Evolutionary conservation across 1,140 invertebrate genomes (phyloP).

Genomic region (Diorhabda elongata): DNA sequence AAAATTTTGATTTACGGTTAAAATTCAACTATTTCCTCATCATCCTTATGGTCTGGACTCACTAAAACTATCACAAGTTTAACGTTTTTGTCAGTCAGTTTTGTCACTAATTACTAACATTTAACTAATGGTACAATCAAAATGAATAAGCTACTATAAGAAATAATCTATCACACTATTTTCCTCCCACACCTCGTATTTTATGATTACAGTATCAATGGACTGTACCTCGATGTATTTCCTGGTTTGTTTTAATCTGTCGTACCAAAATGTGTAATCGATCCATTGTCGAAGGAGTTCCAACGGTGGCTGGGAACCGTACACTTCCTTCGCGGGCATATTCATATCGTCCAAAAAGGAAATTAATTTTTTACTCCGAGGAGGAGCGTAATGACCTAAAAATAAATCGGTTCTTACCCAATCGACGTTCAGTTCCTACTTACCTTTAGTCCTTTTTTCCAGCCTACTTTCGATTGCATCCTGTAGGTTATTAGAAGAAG

Average conservation of each 20-base stretch:
- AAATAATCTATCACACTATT: no score
- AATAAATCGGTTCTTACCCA: background rate
- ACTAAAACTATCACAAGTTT: no score
- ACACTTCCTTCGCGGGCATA: conserved; percentile 82
- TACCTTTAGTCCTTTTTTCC: conserved; percentile 75
- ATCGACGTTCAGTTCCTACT: background rate
- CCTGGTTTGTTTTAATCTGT: conserved; percentile 65
- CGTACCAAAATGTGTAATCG: conserved; percentile 85
- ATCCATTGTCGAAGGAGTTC: conserved; percentile 82
- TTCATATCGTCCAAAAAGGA: conserved; percentile 87
- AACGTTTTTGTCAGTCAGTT: background rate
- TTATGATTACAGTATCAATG: no score
- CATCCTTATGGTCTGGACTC: no score
- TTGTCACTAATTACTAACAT: background rate
- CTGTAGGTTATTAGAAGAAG: conserved; percentile 70
- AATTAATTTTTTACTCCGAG: conserved; percentile 72
- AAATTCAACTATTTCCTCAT: no score
- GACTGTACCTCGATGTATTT: conserved; percentile 62
- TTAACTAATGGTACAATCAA: no score
- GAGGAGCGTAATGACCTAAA: conserved; percentile 64
- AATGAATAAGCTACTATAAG: no score
- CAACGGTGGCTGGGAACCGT: conserved; percentile 79
- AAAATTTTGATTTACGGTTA: no score
- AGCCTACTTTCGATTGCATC: conserved; percentile 54
- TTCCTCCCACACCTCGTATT: no score